These are phyloP conservation scores for Herpailurus yagouaroundi DNA, from an alignment of 2,113 vertebrate species.

Conservation along the genomic window DNA sequence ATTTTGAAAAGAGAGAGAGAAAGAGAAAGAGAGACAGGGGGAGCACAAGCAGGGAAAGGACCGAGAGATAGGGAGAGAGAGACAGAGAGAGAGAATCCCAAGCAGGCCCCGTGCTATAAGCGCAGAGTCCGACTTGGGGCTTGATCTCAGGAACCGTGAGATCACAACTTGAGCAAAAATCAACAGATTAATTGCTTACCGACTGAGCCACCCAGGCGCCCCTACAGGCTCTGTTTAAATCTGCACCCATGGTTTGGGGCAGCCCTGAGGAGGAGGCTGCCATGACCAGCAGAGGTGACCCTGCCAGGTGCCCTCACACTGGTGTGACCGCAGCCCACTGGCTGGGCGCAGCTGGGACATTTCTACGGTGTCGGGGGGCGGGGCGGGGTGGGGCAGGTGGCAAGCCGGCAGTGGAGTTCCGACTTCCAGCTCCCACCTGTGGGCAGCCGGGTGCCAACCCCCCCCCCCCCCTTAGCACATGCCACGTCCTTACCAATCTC, in stretches of 20 bases:
- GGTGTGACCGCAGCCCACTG: not conserved
- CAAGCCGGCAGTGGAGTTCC: fast-evolving
- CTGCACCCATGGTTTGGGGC: fast-evolving
- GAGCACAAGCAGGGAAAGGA: too few species aligned
- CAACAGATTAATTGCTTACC: too few species aligned
- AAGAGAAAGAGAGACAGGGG: too few species aligned
- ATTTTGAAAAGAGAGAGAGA: too few species aligned
- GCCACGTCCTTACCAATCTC: not conserved
- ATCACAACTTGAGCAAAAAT: too few species aligned
- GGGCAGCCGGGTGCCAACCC: fast-evolving
- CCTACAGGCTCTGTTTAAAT: not conserved
- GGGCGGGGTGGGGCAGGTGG: not conserved
- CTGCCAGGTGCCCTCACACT: not conserved
- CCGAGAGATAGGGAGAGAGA: too few species aligned
- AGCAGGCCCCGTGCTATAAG: too few species aligned
- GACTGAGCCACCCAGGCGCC: too few species aligned
- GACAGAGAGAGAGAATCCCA: too few species aligned
- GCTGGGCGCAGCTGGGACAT: not conserved
- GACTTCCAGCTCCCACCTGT: not conserved
- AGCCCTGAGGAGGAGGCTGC: not conserved
- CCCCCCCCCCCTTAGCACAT: too few species aligned
- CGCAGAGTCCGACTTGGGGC: too few species aligned
- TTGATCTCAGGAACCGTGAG: too few species aligned
- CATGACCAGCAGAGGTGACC: fast-evolving
- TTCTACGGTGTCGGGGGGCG: not conserved